phyloP scores from a whole-genome alignment of 2,113 vertebrate genomes.

The Platanista minor region DNA sequence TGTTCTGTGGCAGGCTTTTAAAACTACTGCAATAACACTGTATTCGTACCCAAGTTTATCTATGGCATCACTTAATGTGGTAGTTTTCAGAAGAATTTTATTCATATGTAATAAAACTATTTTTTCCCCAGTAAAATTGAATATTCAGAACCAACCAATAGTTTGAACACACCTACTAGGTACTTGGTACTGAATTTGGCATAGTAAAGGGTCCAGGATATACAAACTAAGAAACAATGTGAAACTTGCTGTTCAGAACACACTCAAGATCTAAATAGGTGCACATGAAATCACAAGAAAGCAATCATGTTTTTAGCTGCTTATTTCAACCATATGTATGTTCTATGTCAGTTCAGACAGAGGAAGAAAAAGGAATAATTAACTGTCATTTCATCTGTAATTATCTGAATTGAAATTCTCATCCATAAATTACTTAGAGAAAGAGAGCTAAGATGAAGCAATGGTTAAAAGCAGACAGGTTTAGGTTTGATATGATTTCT shows the following conservation, averaged over 20 bases:
- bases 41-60: background rate
- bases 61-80: background rate
- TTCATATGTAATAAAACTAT: background rate
- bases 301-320: background rate
- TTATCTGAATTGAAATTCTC: background rate
- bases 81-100: background rate
- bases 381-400: background rate
- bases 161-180: background rate
- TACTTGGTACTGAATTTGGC: background rate
- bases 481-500: background rate
- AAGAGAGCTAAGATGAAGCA: background rate
- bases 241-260: background rate
- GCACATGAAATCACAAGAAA: background rate
- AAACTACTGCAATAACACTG: background rate
- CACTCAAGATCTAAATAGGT: background rate
- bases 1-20: background rate
- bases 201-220: background rate
- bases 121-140: background rate
- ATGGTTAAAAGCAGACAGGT: background rate
- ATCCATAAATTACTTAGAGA: background rate
- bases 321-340: background rate
- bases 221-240: background rate
- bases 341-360: background rate
- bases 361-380: background rate
- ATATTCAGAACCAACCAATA: background rate